Evolutionary conservation across 1,140 invertebrate species (phyloP).

Genomic region (Diploscapter pachys): DNA sequence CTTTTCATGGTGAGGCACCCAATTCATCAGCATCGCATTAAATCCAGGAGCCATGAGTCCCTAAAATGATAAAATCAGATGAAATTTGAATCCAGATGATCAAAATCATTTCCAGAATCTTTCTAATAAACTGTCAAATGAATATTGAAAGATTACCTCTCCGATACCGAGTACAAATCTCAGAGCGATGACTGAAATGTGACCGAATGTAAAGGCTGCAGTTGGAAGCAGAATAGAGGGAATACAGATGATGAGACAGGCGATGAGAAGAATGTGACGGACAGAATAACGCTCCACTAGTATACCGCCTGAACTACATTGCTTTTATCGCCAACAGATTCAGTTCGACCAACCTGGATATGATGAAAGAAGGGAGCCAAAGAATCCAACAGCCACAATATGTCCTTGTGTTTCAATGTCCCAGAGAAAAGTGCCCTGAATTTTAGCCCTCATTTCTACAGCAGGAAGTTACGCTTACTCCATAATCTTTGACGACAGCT

Average conservation of each 20-base stretch:
- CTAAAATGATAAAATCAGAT: background rate
- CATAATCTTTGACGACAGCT: too few relatives aligned
- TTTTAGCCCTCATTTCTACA: too few relatives aligned
- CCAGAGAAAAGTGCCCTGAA: conserved; percentile 25
- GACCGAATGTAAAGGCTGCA: conserved; percentile 4
- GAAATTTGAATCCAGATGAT: too few relatives aligned
- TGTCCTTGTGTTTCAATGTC: background rate
- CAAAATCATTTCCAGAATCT: too few relatives aligned
- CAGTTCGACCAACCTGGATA: background rate
- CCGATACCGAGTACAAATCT: conserved; percentile 19
- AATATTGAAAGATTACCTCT: conserved; percentile 1
- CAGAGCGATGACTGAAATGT: background rate
- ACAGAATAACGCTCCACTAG: conserved; percentile 15
- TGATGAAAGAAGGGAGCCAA: conserved; percentile 13
- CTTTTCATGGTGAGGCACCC: conserved; percentile 29
- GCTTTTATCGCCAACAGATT: background rate
- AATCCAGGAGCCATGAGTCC: conserved; percentile 17
- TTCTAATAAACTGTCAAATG: too few relatives aligned
- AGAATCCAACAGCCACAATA: conserved; percentile 15
- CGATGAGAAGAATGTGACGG: conserved; percentile 11
- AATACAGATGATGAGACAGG: conserved; percentile 8
- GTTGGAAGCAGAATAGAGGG: conserved; percentile 15
- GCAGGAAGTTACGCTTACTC: too few relatives aligned
- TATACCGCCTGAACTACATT: conserved; percentile 5
- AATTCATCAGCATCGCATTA: conserved; percentile 21